Evolutionary conservation across 2,797 vertebrate species (phyloP), one percentile per base, ranked within the genome.

Genomic region (Phoebastria nigripes): DNA sequence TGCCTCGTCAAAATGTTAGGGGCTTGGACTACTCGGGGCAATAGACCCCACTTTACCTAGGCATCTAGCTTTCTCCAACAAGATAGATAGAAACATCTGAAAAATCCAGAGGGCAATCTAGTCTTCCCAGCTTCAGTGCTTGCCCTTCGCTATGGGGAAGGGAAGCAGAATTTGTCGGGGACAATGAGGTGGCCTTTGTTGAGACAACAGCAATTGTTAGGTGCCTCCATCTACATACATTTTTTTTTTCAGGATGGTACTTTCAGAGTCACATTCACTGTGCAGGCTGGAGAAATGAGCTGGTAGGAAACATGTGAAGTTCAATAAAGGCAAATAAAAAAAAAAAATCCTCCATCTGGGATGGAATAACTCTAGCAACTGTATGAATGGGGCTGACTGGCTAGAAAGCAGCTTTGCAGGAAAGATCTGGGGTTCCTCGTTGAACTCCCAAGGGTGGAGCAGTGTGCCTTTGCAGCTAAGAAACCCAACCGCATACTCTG

Each of bases 401-500:
- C 42, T 67, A 39, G 54, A 44, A 44, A 51, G 17, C 24, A 61
- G 12, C 67, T 84, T 69, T 74, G 25, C n/a, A 52, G 49, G 6
- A 52, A 52, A 52, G 29, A 62, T 67, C 15, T 52, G 54, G 9
- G 3, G 16, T n/a, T 69, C 54, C 37, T 74, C 0, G 0, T 21
- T 56, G 42, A 69, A 46, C 8, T 55, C 22, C 33, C 20, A n/a
- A 46, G 17, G 15, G 15, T 3, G 8, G 12, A 73, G 29, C 20
- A 41, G 12, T 18, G 15, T 83, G 33, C 35, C 14, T 72, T 61
- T 67, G 33, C 28, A 44, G 14, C 33, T 56, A 56, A 56, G n/a
- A 20, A 77, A 41, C 8, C 5, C 29, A 51, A 10, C 29, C 0
- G 0, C 12, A 2, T 24, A 11, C 9, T 61, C 15, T 31, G 28